Evolutionary conservation across 2,113 vertebrate genomes (phyloP).

Genomic region (Agapornis roseicollis): DNA sequence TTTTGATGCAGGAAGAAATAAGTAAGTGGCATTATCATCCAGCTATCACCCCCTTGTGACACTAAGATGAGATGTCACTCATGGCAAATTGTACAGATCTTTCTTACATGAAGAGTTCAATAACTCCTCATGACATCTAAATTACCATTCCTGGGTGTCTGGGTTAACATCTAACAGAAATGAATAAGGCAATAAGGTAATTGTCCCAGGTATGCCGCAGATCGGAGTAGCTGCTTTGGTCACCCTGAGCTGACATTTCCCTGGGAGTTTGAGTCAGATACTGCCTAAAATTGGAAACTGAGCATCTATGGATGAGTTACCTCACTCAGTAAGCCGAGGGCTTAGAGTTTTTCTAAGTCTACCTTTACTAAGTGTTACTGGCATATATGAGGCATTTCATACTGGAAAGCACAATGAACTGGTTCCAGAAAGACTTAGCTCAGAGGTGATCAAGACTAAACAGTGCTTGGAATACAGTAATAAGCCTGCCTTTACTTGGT

Average conservation of each 20-base stretch:
- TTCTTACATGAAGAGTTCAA: slow-evolving; percentile 25
- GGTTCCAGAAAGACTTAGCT: background rate
- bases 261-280: background rate
- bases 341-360: background rate
- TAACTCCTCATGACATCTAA: slow-evolving; percentile 22
- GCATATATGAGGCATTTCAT: background rate
- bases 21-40: slow-evolving; percentile 4
- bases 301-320: background rate
- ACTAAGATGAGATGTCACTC: slow-evolving; percentile 41
- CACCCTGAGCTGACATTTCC: background rate
- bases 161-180: background rate
- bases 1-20: background rate
- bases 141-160: slow-evolving; percentile 15
- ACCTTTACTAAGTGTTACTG: background rate
- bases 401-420: background rate
- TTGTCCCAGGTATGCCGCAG: background rate
- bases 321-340: background rate
- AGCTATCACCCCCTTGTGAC: slow-evolving; percentile 33
- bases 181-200: background rate
- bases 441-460: background rate
- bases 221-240: background rate
- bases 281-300: background rate
- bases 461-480: background rate
- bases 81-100: slow-evolving; percentile 17
- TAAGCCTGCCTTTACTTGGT: background rate